Evolutionary conservation across 1,140 invertebrate species (phyloP).

Genomic region (Maconellicoccus hirsutus): DNA sequence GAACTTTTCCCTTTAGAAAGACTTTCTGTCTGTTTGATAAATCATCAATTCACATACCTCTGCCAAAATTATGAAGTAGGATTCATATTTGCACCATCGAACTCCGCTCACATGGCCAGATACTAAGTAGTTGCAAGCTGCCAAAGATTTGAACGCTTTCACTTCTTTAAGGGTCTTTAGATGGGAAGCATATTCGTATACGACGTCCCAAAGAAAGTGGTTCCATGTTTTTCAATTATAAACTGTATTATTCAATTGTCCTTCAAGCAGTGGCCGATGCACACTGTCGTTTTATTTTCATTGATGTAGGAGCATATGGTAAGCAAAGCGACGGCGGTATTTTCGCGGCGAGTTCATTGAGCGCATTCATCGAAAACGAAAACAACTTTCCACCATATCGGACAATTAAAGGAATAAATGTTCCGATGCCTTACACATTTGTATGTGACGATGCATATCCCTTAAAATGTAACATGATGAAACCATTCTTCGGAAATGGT

Average conservation of each 20-base stretch:
- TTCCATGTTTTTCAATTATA: conserved; percentile 40
- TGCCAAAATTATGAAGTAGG: no score
- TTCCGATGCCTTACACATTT: conserved; percentile 30
- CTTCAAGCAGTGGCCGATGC: conserved; percentile 34
- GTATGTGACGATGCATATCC: conserved; percentile 32
- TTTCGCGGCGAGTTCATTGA: not conserved
- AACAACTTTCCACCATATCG: not conserved
- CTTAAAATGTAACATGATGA: conserved; percentile 33
- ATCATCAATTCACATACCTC: no score
- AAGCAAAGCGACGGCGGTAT: conserved; percentile 24
- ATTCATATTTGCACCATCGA: no score
- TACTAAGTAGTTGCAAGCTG: no score
- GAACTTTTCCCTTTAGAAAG: no score
- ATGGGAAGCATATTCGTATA: conserved; percentile 39
- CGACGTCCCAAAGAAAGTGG: conserved; percentile 33
- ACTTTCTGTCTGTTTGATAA: no score
- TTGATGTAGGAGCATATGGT: conserved; percentile 33
- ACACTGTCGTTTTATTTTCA: conserved; percentile 32
- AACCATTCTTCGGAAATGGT: conserved; percentile 31
- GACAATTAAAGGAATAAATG: not conserved
- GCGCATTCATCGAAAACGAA: not conserved
- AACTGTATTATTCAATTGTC: conserved; percentile 37
- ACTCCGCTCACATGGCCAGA: no score
- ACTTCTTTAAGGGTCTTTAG: conserved; percentile 36
- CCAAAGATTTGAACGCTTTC: no score